phyloP scores from a whole-genome alignment of 2,888 invertebrate species.

The Balanococcus diminutus region DNA sequence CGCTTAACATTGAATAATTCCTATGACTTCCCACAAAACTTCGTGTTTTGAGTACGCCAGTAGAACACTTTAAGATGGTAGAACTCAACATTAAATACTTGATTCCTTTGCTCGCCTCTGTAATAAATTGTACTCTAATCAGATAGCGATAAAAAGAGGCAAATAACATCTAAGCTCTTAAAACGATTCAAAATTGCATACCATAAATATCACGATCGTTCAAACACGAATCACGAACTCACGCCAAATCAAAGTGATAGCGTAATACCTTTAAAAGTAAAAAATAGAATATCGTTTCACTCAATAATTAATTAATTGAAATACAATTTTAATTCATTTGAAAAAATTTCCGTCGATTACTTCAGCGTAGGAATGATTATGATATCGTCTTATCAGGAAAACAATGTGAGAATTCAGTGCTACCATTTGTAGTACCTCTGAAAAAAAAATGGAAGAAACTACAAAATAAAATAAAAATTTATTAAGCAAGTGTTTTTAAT shows the following conservation, averaged over 20 bases:
- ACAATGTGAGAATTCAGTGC: background rate
- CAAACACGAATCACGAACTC: background rate
- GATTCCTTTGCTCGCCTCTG: background rate
- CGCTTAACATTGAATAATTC: background rate
- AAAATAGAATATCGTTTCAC: background rate
- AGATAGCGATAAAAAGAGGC: background rate
- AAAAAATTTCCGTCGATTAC: background rate
- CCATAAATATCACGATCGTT: background rate
- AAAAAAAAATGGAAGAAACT: no score
- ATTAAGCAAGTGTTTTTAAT: no score
- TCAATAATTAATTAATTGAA: background rate
- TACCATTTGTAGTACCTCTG: background rate
- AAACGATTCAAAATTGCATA: slow-evolving; percentile 55
- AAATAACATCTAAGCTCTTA: background rate
- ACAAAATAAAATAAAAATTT: no score
- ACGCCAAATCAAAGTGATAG: background rate
- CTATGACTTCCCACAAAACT: background rate
- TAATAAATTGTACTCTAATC: background rate
- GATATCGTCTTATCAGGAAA: background rate
- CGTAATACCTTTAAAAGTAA: background rate
- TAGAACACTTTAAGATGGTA: background rate
- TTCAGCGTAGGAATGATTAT: background rate
- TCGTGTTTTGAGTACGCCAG: background rate
- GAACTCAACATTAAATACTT: background rate
- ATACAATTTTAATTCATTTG: background rate